A percentile compares a stretch with the other conserved stretches of the same genome.
Conservation (phyloP, 1,140 invertebrate genomes). For the Coboldia fuscipes region DNA sequence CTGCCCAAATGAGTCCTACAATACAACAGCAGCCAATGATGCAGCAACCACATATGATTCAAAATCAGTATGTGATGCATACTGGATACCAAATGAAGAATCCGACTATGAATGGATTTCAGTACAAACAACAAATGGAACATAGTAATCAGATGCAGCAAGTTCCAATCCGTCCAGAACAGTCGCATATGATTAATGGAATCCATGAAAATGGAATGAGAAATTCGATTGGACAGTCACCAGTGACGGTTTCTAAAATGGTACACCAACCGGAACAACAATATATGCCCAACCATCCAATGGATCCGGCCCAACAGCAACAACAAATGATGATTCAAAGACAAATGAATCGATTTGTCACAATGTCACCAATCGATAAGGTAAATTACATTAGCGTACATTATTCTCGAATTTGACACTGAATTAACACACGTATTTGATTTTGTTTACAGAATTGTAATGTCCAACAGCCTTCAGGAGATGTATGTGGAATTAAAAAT, state of each 20-base stretch:
- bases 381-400: no score
- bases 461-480: no score
- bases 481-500: no score
- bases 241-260: no score
- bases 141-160: constrained; percentile 3
- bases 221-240: constrained; percentile 1
- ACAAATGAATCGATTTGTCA: neutral
- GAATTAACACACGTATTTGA: no score
- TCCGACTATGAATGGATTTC: constrained; percentile 1
- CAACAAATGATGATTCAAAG: neutral
- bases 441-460: no score
- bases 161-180: constrained; percentile 5
- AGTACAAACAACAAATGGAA: constrained; percentile 8
- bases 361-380: no score
- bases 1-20: no score
- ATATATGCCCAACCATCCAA: neutral
- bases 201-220: no score
- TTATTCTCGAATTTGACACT: no score
- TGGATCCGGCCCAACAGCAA: neutral
- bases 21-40: constrained; percentile 11
- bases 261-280: constrained; percentile 1
- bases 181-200: no score
- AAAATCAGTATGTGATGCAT: neutral
- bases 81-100: neutral
- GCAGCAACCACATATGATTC: constrained; percentile 27